These are phyloP conservation scores for Limanda limanda DNA, from an alignment of 2,113 vertebrate species.

Conservation along the genomic window DNA sequence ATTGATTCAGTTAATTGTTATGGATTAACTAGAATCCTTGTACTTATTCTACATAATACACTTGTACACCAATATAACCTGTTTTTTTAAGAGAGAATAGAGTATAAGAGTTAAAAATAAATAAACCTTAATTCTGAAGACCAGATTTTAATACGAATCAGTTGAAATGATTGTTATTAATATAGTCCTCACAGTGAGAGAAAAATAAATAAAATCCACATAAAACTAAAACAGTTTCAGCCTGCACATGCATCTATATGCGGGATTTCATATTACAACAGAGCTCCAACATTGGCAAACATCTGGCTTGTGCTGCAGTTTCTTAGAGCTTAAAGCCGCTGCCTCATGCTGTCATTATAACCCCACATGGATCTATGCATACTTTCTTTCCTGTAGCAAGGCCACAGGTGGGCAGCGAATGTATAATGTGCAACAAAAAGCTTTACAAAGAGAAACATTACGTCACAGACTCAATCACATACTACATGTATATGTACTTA, in stretches of 20 bases:
- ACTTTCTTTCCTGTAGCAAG: neutral
- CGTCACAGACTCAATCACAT: no score
- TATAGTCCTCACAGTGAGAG: neutral
- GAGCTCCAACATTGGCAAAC: neutral
- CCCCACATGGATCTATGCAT: neutral
- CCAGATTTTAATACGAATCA: neutral
- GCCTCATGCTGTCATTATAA: neutral
- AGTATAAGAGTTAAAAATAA: no score
- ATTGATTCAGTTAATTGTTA: neutral
- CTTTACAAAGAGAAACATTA: no score
- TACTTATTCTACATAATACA: neutral
- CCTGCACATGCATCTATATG: neutral
- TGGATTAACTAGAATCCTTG: no score
- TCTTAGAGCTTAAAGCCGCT: neutral
- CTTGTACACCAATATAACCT: no score
- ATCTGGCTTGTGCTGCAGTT: neutral
- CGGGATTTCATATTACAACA: neutral
- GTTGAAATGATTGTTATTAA: neutral
- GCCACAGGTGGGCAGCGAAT: neutral
- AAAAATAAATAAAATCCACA: neutral
- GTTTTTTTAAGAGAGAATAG: no score
- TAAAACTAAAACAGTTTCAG: no score
- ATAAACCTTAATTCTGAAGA: no score
- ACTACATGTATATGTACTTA: no score
- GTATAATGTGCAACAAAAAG: no score